phyloP scores from a whole-genome alignment of 2,797 vertebrate genomes.

The Vultur gryphus region DNA sequence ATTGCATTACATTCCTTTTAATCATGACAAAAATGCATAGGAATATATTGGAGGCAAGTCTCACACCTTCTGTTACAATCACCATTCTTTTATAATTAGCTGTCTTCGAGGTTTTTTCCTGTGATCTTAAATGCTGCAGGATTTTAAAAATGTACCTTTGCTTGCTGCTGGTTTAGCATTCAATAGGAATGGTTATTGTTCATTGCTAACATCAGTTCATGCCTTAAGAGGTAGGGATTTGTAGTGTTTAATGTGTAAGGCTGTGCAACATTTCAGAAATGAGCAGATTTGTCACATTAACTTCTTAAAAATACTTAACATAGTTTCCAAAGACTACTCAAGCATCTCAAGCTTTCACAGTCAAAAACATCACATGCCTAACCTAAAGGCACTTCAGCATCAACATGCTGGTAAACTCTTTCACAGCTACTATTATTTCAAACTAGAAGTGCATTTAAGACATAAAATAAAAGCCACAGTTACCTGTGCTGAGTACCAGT shows the following conservation, averaged over 20 bases:
- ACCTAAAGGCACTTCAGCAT: conserved; percentile 19
- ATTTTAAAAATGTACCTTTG: not conserved
- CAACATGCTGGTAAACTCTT: not conserved
- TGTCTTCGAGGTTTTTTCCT: not conserved
- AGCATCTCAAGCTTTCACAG: not conserved
- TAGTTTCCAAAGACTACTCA: conserved; percentile 31
- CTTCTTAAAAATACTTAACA: conserved; percentile 44
- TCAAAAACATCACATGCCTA: conserved; percentile 12
- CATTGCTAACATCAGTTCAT: not conserved
- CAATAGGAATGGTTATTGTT: not conserved
- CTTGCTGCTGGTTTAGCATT: not conserved
- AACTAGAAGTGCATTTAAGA: not conserved
- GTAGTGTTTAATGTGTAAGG: not conserved
- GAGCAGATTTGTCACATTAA: conserved; percentile 35
- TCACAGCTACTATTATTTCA: not conserved
- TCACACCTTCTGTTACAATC: not conserved
- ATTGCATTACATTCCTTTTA: not conserved
- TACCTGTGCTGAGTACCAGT: not conserved
- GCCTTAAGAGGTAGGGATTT: not conserved
- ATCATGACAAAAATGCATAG: not conserved
- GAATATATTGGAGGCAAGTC: not conserved
- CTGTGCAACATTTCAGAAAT: not conserved
- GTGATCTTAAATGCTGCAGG: not conserved
- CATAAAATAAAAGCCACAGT: not conserved
- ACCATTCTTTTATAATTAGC: not conserved